Conservation (phyloP, 2,113 vertebrate species). For the Carassius auratus region DNA sequence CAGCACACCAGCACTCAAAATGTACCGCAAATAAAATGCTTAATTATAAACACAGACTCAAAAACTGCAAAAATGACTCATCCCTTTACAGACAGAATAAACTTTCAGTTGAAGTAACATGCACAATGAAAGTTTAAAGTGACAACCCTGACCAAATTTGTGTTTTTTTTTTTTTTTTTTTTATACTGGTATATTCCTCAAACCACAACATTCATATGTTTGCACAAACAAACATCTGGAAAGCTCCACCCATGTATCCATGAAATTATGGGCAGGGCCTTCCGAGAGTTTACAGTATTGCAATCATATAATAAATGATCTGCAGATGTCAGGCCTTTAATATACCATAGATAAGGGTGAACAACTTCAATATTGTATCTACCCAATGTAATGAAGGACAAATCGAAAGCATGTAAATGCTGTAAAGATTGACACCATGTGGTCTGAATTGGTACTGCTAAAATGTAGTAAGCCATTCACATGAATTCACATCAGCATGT, state of each 20-base stretch:
- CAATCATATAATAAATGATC: conserved; percentile 1
- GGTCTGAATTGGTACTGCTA: conserved; percentile 46
- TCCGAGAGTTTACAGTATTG: not conserved
- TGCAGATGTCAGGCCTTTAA: not conserved
- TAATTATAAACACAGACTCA: not conserved
- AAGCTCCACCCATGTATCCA: not conserved
- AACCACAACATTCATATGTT: not conserved
- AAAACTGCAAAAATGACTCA: not conserved
- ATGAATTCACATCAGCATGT: not conserved
- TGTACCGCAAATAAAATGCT: not conserved
- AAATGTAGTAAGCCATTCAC: not conserved
- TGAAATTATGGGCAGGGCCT: conserved; percentile 2
- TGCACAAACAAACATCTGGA: conserved; percentile 9
- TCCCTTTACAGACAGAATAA: not conserved
- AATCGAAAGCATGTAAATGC: not conserved
- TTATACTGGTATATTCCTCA: not conserved
- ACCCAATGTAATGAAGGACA: not conserved
- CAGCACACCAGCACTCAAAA: not conserved
- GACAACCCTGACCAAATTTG: not conserved
- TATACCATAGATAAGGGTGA: not conserved
- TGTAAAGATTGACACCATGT: conserved; percentile 64
- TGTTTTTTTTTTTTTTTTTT: no score
- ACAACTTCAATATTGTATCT: not conserved
- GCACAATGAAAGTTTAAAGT: not conserved
- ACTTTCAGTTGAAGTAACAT: not conserved